Evolutionary conservation across 92 coral and sea anemone genomes (phyloP).

Genomic region (Palythoa grandiflora): DNA sequence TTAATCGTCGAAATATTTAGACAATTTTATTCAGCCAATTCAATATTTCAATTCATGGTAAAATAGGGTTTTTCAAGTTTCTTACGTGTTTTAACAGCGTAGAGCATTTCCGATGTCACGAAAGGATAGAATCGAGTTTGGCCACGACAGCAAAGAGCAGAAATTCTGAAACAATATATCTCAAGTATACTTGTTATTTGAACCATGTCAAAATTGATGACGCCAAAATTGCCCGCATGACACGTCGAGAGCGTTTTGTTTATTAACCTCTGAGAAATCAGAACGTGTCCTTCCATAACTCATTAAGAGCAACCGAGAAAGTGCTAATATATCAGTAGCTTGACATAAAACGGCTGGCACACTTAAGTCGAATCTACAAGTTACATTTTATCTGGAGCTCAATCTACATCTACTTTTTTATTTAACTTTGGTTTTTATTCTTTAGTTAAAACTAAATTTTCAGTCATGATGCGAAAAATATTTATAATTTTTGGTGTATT

Average conservation of each 20-base stretch:
- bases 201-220: constrained; percentile 34
- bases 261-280: constrained; percentile 56
- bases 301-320: not conserved
- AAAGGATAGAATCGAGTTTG: not conserved
- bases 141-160: constrained; percentile 25
- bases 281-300: constrained; percentile 55
- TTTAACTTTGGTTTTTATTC: not conserved
- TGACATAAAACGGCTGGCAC: not conserved
- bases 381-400: not conserved
- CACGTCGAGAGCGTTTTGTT: constrained; percentile 11
- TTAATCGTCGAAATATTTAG: no score
- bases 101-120: not conserved
- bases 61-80: not conserved
- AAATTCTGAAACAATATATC: not conserved
- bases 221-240: constrained; percentile 42
- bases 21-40: no score
- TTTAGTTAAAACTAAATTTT: not conserved
- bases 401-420: not conserved
- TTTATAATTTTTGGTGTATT: not conserved
- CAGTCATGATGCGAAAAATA: constrained; percentile 25
- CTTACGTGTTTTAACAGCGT: not conserved
- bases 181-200: constrained; percentile 25
- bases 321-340: not conserved
- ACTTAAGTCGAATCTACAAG: not conserved
- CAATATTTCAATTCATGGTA: no score